These are phyloP conservation scores for Oriolus oriolus DNA, from an alignment of 2,113 vertebrate species.

Conservation along the genomic window DNA sequence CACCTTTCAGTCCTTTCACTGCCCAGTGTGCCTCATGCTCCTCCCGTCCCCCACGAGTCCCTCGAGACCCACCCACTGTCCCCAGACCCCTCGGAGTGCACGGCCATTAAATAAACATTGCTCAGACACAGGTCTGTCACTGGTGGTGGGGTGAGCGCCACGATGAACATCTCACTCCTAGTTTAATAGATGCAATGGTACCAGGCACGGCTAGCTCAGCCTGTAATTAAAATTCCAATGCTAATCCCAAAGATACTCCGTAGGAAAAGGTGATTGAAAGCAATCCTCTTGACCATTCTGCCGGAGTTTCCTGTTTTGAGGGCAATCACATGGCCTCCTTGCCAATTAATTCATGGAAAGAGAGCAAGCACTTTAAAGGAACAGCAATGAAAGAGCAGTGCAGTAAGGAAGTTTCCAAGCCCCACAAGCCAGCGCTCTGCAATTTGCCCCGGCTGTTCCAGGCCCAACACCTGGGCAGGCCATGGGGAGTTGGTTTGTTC, in stretches of 20 bases:
- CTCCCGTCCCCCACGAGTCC: not conserved
- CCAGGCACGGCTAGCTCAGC: not conserved
- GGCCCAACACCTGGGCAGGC: not conserved
- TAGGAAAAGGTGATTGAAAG: not conserved
- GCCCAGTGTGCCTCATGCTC: accelerated
- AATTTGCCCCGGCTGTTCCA: not conserved
- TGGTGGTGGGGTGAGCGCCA: not conserved
- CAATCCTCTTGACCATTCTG: not conserved
- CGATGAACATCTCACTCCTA: not conserved
- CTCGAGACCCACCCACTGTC: accelerated
- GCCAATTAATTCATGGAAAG: not conserved
- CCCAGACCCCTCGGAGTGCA: accelerated
- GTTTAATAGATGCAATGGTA: not conserved
- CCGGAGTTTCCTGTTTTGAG: not conserved
- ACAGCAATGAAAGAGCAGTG: not conserved
- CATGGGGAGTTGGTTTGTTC: not conserved
- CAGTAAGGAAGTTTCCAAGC: not conserved
- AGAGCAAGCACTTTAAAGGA: not conserved
- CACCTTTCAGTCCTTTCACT: not conserved
- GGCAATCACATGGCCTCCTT: not conserved
- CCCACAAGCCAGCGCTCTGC: not conserved
- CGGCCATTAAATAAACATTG: accelerated
- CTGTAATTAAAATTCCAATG: conserved; percentile 1
- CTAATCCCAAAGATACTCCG: not conserved
- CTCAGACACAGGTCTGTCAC: not conserved